Percentiles rank a stretch among this genome's conserved stretches.
Evolutionary conservation across 2,888 invertebrate genomes (phyloP).

Genomic region (Galerucella calmariensis): DNA sequence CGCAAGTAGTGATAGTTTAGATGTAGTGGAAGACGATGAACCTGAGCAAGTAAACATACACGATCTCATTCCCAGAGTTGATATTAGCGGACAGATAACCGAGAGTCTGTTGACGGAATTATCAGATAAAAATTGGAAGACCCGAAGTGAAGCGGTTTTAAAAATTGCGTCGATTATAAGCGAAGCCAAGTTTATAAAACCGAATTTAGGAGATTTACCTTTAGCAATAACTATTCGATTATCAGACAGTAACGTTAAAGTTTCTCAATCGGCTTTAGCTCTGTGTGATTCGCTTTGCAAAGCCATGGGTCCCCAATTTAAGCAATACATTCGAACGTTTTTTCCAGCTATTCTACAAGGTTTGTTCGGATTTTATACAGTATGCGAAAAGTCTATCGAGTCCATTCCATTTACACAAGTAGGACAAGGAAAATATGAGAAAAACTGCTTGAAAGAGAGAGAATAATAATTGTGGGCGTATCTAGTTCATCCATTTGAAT

Average conservation of each 20-base stretch:
- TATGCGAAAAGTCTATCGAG: too few relatives aligned
- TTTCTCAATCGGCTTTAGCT: constrained; percentile 84
- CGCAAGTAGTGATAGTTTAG: constrained; percentile 69
- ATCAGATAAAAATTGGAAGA: constrained; percentile 94
- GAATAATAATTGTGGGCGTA: too few relatives aligned
- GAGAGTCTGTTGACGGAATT: constrained; percentile 83
- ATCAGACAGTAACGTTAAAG: constrained; percentile 91
- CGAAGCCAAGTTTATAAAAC: constrained; percentile 84
- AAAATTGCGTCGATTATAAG: constrained; percentile 78
- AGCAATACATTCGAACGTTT: constrained; percentile 81
- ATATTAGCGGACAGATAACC: constrained; percentile 86
- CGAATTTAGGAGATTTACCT: constrained; percentile 86
- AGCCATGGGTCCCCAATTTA: constrained; percentile 85
- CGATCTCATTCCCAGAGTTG: constrained; percentile 81
- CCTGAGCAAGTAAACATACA: constrained; percentile 69
- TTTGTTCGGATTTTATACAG: constrained; percentile 55
- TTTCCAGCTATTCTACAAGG: constrained; percentile 91
- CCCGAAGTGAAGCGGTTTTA: constrained; percentile 79
- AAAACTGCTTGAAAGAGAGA: too few relatives aligned
- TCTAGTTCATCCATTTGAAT: too few relatives aligned
- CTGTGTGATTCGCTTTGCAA: constrained; percentile 85
- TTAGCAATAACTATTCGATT: constrained; percentile 81
- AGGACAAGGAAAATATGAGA: too few relatives aligned
- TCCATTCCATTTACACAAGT: too few relatives aligned
- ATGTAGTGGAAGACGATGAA: constrained; percentile 61